Conservation (phyloP, 1,140 invertebrate genomes). For the Calliphora vicina region DNA sequence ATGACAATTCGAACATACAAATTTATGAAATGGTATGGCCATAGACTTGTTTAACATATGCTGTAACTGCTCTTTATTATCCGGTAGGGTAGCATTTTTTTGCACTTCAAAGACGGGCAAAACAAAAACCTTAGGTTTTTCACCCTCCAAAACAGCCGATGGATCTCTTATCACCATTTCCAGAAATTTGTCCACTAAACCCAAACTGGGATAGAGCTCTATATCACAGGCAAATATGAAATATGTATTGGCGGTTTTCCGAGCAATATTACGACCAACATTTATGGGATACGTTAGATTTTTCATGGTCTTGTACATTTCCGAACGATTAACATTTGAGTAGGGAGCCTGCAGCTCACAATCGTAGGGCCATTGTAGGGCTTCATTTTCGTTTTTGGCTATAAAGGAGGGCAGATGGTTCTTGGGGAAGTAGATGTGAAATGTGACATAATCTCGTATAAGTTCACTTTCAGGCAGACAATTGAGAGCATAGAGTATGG, state of each 20-base stretch:
- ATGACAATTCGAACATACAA: slow-evolving; percentile 85
- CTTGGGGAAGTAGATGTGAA: slow-evolving; percentile 84
- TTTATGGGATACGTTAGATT: slow-evolving; percentile 87
- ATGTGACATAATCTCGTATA: slow-evolving; percentile 79
- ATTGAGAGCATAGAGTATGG: slow-evolving; percentile 74
- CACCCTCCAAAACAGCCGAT: neutral
- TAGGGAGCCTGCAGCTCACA: slow-evolving; percentile 73
- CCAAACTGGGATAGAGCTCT: slow-evolving; percentile 83
- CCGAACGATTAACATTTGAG: slow-evolving; percentile 65
- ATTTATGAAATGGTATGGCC: slow-evolving; percentile 89
- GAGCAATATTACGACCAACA: slow-evolving; percentile 83
- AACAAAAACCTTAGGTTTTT: slow-evolving; percentile 46
- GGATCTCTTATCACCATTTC: slow-evolving; percentile 78
- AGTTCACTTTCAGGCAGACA: slow-evolving; percentile 70
- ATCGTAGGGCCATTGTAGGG: slow-evolving; percentile 70
- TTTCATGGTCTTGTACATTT: slow-evolving; percentile 78
- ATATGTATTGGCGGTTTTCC: slow-evolving; percentile 80
- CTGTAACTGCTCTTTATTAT: slow-evolving; percentile 75
- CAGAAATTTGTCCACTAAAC: slow-evolving; percentile 76
- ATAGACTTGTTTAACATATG: slow-evolving; percentile 74
- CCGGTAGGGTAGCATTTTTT: slow-evolving; percentile 65
- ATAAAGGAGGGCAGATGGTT: slow-evolving; percentile 80
- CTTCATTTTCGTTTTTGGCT: slow-evolving; percentile 67
- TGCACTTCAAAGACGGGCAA: slow-evolving; percentile 56
- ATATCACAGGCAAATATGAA: slow-evolving; percentile 88